A percentile compares a stretch with the other conserved stretches of the same genome.
Conservation (phyloP, 2,888 invertebrate genomes). For the Deilephila elpenor region DNA sequence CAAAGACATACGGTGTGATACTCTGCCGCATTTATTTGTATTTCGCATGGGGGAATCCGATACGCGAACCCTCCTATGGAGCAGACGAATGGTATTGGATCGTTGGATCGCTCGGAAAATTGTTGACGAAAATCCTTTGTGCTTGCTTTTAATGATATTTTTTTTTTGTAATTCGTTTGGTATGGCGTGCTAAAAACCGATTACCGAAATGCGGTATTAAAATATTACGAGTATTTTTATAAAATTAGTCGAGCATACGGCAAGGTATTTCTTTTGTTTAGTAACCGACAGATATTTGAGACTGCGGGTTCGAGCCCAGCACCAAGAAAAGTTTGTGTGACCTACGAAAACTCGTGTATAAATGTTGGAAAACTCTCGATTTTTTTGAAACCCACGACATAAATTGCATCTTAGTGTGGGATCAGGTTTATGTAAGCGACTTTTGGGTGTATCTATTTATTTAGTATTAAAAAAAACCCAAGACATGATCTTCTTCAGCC, state of each 20-base stretch:
- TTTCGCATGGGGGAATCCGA: conserved; percentile 57
- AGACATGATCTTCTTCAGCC: too few relatives aligned
- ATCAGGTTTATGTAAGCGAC: too few relatives aligned
- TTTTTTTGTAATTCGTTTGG: conserved; percentile 21
- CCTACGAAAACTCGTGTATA: too few relatives aligned
- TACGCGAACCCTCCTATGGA: conserved; percentile 57
- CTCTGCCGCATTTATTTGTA: conserved; percentile 38
- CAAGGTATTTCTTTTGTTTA: too few relatives aligned
- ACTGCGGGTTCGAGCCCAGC: too few relatives aligned
- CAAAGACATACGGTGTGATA: conserved; percentile 50
- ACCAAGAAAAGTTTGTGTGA: too few relatives aligned
- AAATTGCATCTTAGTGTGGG: too few relatives aligned
- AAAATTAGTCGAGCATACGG: not conserved
- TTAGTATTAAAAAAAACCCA: too few relatives aligned
- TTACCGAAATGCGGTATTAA: not conserved
- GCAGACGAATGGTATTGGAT: conserved; percentile 65
- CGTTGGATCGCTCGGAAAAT: conserved; percentile 63
- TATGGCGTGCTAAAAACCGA: not conserved
- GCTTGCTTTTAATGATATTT: conserved; percentile 29
- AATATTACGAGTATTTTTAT: not conserved
- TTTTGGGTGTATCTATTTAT: too few relatives aligned
- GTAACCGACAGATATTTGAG: too few relatives aligned
- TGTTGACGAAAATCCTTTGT: conserved; percentile 59
- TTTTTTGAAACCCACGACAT: too few relatives aligned
- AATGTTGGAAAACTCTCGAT: too few relatives aligned